These are phyloP conservation scores for Trochalopteron elliotii DNA, from an alignment of 2,113 vertebrate genomes.

Conservation along the genomic window DNA sequence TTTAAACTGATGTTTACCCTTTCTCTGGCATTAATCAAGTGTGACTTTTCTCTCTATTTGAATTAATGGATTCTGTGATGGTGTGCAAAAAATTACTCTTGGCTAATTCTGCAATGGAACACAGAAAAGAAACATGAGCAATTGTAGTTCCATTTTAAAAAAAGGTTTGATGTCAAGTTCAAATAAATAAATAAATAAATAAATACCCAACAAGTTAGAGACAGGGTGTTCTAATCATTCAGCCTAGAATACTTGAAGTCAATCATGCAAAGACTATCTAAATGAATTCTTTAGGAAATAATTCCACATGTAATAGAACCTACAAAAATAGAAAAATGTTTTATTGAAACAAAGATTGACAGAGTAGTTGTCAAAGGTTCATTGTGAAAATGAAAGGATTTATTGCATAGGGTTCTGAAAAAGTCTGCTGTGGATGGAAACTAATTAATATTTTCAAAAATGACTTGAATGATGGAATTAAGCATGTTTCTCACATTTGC, in stretches of 20 bases:
- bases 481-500: background rate
- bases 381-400: background rate
- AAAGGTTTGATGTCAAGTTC: background rate
- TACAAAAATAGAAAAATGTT: background rate
- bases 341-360: background rate
- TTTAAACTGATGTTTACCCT: background rate
- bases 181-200: background rate
- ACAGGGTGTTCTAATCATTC: background rate
- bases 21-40: background rate
- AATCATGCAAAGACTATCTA: background rate
- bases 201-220: background rate
- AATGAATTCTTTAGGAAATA: background rate
- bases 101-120: background rate
- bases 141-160: background rate
- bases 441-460: background rate
- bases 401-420: background rate
- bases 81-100: background rate
- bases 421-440: background rate
- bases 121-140: background rate
- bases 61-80: background rate
- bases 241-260: background rate
- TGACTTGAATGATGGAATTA: background rate
- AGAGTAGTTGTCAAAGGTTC: background rate
- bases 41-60: background rate
- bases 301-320: background rate